Evolutionary conservation across 2,888 invertebrate genomes (phyloP).

Genomic region (Labia minor): DNA sequence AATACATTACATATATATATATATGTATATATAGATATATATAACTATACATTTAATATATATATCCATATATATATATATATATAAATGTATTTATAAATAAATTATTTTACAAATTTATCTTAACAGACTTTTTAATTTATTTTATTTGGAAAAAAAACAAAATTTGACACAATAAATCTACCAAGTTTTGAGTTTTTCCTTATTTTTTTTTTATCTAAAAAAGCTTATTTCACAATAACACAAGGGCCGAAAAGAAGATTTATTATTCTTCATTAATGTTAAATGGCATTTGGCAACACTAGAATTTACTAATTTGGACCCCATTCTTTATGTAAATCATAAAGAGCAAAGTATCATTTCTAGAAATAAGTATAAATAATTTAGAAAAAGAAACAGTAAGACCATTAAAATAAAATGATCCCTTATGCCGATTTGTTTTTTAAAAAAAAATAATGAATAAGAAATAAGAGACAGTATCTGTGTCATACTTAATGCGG

Average conservation of each 20-base stretch:
- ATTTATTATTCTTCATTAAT: slow-evolving; percentile 1
- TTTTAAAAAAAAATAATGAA: neutral
- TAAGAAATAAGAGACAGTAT: neutral
- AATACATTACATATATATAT: too few relatives aligned
- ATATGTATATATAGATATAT: too few relatives aligned
- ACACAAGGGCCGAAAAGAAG: slow-evolving; percentile 17
- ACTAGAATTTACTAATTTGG: slow-evolving; percentile 9
- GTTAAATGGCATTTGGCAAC: slow-evolving; percentile 20
- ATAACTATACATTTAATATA: neutral
- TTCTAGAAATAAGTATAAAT: neutral
- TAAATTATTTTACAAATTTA: slow-evolving; percentile 4
- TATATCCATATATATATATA: neutral
- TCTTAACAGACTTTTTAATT: neutral
- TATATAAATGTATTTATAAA: neutral
- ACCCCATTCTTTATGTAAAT: slow-evolving; percentile 18
- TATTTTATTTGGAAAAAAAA: slow-evolving; percentile 15
- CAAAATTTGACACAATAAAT: slow-evolving; percentile 20
- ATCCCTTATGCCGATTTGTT: neutral
- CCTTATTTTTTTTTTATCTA: slow-evolving; percentile 14
- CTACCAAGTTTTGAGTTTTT: slow-evolving; percentile 8
- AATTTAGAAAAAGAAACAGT: neutral
- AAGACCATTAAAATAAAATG: neutral
- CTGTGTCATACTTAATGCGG: neutral
- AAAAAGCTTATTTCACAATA: slow-evolving; percentile 20
- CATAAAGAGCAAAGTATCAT: slow-evolving; percentile 3